Conservation (phyloP, 2,888 invertebrate genomes). For the Lithophane socia region DNA sequence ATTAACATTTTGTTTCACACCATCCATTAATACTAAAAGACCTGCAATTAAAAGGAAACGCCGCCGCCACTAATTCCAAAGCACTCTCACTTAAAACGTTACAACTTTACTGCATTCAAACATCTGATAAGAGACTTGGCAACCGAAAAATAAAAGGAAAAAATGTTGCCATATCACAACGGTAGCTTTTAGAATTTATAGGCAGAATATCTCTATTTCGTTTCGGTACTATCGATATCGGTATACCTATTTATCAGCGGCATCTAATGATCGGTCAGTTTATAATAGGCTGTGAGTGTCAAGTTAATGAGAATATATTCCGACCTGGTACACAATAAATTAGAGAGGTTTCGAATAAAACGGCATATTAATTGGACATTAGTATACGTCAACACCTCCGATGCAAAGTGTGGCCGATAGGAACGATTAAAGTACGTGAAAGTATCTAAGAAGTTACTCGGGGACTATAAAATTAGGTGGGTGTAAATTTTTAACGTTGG, state of each 20-base stretch:
- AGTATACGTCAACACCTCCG: conserved; percentile 84
- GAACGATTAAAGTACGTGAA: conserved; percentile 75
- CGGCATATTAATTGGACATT: conserved; percentile 89
- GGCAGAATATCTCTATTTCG: conserved; percentile 84
- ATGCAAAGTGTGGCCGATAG: conserved; percentile 71
- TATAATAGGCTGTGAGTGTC: conserved; percentile 87
- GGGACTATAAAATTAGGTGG: conserved; percentile 80
- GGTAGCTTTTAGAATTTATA: conserved; percentile 78
- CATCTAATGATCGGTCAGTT: conserved; percentile 86
- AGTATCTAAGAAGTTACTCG: conserved; percentile 75
- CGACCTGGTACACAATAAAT: conserved; percentile 85
- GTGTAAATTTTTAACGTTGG: conserved; percentile 78
- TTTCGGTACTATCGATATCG: conserved; percentile 78
- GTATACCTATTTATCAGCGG: conserved; percentile 81
- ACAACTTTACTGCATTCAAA: conserved; percentile 78
- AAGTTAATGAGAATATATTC: conserved; percentile 89
- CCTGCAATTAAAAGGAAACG: conserved; percentile 77
- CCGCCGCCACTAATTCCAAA: conserved; percentile 73
- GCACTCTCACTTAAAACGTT: conserved; percentile 73
- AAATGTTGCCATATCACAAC: conserved; percentile 71
- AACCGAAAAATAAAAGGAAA: conserved; percentile 66
- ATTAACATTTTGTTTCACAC: conserved; percentile 85
- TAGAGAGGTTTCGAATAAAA: conserved; percentile 83
- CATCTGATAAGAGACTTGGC: conserved; percentile 77
- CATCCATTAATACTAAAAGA: conserved; percentile 80